Base-by-base conservation (phyloP, 2,113 vertebrate genomes). In the Fulmarus glacialis region DNA sequence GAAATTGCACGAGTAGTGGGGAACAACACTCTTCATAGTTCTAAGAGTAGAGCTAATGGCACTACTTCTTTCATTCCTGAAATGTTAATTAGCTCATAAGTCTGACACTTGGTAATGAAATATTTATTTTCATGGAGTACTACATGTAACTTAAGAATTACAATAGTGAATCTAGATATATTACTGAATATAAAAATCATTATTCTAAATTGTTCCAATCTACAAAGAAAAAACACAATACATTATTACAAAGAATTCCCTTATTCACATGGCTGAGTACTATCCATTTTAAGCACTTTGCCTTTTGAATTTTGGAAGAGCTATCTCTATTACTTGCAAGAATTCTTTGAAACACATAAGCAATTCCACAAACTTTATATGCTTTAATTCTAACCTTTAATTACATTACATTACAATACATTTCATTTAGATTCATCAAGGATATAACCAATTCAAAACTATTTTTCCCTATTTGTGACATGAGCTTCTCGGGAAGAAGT, bases 1-100 rank as follows among this genome's bases (percentile, higher is more conserved):
- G 48, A 74, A 90, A 71, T 6, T 15, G 50, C 86, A 80, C 43
- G 34, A 95, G 73, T 9, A 62, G 36, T 15, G 80, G 92, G 58
- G 24, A 82, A 60, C 62, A 63, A 8, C 19, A 48, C 32, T 52
- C 53, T 91, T 48, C 29, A 58, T 27, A 80, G 72, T n/a, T 80
- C 88, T 58, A 8, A 8, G 45, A 58, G 63, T 21, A 22, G 20
- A 95, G 80, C 62, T 96, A 96, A 97, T 48, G 68, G 72, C n/a
- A 48, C 32, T 27, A 14, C 62, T 97, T 56, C 80, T 96, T 94
- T 70, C 42, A 53, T 80, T 92, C 47, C 86, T 78, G 70, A 67
- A 92, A 90, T 82, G 95, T 96, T 98, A 97, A 97, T 98, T 96
- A 98, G 93, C 87, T 94, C 19, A 1, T 95, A 97, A 96, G 91